Evolutionary conservation across 2,888 invertebrate species (phyloP), one percentile per base, ranked within the genome.

Genomic region (Calameuta filiformis): DNA sequence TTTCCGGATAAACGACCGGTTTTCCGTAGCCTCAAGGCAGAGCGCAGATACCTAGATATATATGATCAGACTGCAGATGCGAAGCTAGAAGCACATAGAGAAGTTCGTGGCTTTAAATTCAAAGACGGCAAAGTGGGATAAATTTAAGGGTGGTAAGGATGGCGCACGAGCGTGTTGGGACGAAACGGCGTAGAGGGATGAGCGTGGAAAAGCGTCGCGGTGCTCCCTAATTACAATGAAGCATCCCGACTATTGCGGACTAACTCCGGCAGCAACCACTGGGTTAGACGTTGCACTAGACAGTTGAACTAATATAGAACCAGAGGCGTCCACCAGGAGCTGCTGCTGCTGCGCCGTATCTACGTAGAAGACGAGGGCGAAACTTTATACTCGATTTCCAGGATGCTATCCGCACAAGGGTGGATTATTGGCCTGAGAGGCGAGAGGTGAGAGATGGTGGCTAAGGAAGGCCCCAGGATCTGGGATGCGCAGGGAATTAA

Each of bases 151-250:
- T 23, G 40, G 23, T 56, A 56, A 23, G 40, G 40, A 56, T 56
- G 23, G 40, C 40, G 1, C 40, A 2, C 40, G 40, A 56, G 9
- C 40, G 23, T 23, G 23, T 23, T 1, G 40, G 40, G 23, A 23
- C 40, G 40, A 56, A 23, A 56, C 23, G 40, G 6, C 23, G 40
- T 56, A 56, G 40, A 56, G 23, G 40, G 40, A 56, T 23, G 23
- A 23, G 40, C 6, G 6, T 15, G 15, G 15, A 6, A 6, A 80
- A 78, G 80, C 81, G 76, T 73, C 77, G 78, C 80, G 75, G 79
- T 82, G 82, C 84, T 83, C 84, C 85, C 86, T 86, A 86, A 86
- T 86, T 86, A 81, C 82, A 83, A 82, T 79, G 79, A 79, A 80
- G 83, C 79, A 81, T 85, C 85, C 86, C 85, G 87, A 85, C 83